Conservation (phyloP, 2,797 vertebrate genomes). For the Hydrocynus forskahlii region DNA sequence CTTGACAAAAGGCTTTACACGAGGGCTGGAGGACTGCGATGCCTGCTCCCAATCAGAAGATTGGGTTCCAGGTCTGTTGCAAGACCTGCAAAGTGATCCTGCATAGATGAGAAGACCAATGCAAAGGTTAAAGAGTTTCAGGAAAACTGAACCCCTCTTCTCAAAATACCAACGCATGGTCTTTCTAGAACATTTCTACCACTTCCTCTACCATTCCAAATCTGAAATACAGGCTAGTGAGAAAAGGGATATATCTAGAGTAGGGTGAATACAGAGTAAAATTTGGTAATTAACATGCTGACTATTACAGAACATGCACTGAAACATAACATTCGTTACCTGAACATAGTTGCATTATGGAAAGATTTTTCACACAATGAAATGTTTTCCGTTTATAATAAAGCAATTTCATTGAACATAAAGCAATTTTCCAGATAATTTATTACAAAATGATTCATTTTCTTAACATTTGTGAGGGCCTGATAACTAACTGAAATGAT, state of each 20-base stretch:
- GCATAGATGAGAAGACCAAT: constrained; percentile 51
- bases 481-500: too few relatives aligned
- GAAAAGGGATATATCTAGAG: constrained; percentile 6
- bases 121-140: constrained; percentile 57
- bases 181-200: constrained; percentile 4
- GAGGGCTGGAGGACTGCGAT: constrained; percentile 25
- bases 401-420: not conserved
- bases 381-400: not conserved
- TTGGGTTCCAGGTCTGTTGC: constrained; percentile 47
- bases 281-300: too few relatives aligned
- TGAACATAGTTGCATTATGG: too few relatives aligned
- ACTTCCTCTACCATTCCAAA: not conserved
- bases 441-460: too few relatives aligned
- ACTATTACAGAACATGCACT: too few relatives aligned
- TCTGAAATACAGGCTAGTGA: not conserved
- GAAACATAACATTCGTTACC: too few relatives aligned
- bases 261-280: too few relatives aligned
- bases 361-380: too few relatives aligned
- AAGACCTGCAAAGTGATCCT: constrained; percentile 64
- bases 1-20: not conserved
- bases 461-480: too few relatives aligned
- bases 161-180: not conserved
- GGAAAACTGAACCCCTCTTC: constrained; percentile 26
- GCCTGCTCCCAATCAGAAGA: constrained; percentile 40
- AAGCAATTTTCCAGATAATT: too few relatives aligned